phyloP scores from a whole-genome alignment of 1,140 invertebrate genomes.

The Charaxes varanes region DNA sequence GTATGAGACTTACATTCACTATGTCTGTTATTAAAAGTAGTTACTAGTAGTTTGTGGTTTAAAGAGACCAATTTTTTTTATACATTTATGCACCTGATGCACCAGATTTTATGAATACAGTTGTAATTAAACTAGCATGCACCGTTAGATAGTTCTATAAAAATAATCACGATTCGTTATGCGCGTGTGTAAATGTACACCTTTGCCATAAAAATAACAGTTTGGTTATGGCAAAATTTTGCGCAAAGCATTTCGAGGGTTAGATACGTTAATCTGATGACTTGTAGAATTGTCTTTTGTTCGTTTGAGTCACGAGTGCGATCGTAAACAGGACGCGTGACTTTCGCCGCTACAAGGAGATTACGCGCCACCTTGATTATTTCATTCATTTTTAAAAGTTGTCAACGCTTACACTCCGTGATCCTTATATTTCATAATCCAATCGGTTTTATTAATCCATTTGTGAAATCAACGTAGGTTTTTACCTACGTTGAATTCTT shows the following conservation, averaged over 20 bases:
- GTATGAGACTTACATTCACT: too few relatives aligned
- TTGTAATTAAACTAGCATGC: too few relatives aligned
- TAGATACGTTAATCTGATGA: constrained; percentile 46
- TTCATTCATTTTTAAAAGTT: constrained; percentile 47
- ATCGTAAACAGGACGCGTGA: constrained; percentile 44
- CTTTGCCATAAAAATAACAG: constrained; percentile 1
- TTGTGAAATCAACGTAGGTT: too few relatives aligned
- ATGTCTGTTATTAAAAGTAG: too few relatives aligned
- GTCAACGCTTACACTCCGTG: constrained; percentile 48
- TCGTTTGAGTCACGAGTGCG: constrained; percentile 32
- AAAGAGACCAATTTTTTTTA: too few relatives aligned
- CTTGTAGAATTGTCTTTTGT: constrained; percentile 60
- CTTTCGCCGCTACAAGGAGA: constrained; percentile 30
- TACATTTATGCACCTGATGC: too few relatives aligned
- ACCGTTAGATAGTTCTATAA: too few relatives aligned
- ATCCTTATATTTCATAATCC: constrained; percentile 42
- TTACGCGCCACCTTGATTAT: constrained; percentile 52
- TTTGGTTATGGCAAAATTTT: constrained; percentile 17
- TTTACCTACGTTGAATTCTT: too few relatives aligned
- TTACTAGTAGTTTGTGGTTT: too few relatives aligned
- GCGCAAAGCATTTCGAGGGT: constrained; percentile 33
- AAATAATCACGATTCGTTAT: neutral
- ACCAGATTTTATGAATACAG: too few relatives aligned
- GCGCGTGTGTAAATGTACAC: neutral
- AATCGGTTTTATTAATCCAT: too few relatives aligned